These are phyloP conservation scores for Melanchra persicariae DNA, from an alignment of 2,888 invertebrate genomes.

Conservation along the genomic window DNA sequence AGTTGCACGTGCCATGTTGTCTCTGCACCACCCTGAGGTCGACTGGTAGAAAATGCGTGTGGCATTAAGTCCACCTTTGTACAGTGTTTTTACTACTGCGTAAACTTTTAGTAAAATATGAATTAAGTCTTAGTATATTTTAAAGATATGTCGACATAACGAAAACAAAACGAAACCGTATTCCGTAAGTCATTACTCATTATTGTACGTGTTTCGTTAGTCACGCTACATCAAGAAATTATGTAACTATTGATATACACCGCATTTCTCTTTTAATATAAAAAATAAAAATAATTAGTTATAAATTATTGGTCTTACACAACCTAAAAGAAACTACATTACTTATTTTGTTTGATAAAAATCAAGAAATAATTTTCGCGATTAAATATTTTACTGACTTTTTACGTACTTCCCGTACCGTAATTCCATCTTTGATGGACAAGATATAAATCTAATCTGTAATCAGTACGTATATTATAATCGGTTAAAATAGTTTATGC, in stretches of 20 bases:
- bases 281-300: conserved; percentile 22
- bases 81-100: too few species aligned
- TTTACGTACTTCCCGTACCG: background rate
- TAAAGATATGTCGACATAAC: background rate
- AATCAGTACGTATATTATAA: too few species aligned
- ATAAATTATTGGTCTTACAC: conserved; percentile 35
- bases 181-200: conserved; percentile 34
- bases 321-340: conserved; percentile 14
- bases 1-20: too few species aligned
- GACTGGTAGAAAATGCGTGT: too few species aligned
- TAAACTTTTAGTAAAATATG: too few species aligned
- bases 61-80: too few species aligned
- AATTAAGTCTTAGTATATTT: background rate
- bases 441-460: background rate
- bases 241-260: conserved; percentile 26
- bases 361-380: conserved; percentile 6
- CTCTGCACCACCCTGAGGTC: too few species aligned
- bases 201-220: conserved; percentile 37
- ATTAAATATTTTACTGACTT: background rate
- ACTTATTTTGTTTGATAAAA: conserved; percentile 25
- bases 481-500: too few species aligned
- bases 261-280: conserved; percentile 36
- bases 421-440: background rate
- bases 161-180: background rate
- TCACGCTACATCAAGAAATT: conserved; percentile 29